Evolutionary conservation across 2,888 invertebrate genomes (phyloP), one percentile per base, ranked within the genome.

Genomic region (Drosophila tanythrix): DNA sequence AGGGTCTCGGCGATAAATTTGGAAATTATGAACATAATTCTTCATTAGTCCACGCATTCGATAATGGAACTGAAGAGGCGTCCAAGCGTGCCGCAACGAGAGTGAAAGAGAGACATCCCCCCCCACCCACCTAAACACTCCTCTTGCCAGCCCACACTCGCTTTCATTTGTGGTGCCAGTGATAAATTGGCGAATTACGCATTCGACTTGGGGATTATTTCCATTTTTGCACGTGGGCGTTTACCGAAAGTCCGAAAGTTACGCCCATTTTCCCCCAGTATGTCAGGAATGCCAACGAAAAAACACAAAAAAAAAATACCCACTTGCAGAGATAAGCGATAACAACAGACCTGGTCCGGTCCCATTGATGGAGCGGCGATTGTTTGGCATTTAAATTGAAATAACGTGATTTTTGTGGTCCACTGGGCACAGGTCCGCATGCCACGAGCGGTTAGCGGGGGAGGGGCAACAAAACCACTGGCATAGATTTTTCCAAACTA

Each of bases 1-100:
- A 72, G 83, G 84, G 73, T 74, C 70, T 83, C 74, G 70, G 66
- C 89, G 78, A 88, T 88, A 90, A 90, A 88, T 90, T 90, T 75
- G 70, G 64, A 90, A 90, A 88, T 90, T 88, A 89, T 89, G 86
- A 88, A 83, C 88, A 90, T 89, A 90, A 90, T 89, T 89, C 90
- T 90, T 89, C 91, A 85, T 90, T 88, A 88, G 81, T 74, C 67
- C 81, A 79, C 84, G 84, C 82, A 82, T 72, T 76, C 89, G 88
- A 86, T 83, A 88, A 78, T 81, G 87, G 64, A 81, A 73, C 61
- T 65, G 82, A 73, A 69, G 81, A 77, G 81, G 81, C 79, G 71
- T 61, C 55, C 62, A 10, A 43, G 60, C 62, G 52, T 66, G 77
- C 65, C 27, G 62, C 59, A 77, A 38, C 40, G 68, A 82, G 72